Base-by-base conservation (phyloP, 1,140 invertebrate species). In the Lysiphlebus fabarum region DNA sequence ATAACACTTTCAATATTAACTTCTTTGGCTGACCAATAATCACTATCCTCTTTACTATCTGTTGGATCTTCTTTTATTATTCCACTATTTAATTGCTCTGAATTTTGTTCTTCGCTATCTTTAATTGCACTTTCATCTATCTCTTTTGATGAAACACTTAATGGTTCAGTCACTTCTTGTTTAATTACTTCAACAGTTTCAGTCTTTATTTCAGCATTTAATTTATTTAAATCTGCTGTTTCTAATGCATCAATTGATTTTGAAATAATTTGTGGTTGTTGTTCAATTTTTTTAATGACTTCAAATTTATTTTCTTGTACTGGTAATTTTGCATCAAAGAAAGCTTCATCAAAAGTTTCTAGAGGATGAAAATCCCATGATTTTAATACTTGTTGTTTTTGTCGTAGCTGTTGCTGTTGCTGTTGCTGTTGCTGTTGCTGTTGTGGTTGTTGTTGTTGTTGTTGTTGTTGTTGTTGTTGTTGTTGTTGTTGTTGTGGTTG, bases 1-100 rank as follows among this genome's bases (percentile, higher is more conserved):
- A 91, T 90, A 11, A 91, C 88, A 36, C 87, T 89, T 62, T 90
- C 88, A 57, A 90, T 88, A 65, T 87, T 88, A 1, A 90, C 82
- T 65, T 90, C 87, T 73, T 90, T 90, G 2, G 86, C 85, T 26
- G 86, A 86, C 88, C 87, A 90, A 67, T 84, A 86, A 69, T 90
- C 87, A 68, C 83, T 88, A 66, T 90, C 88, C 62, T 89, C 87
- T 65, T 87, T 87, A 57, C 78, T 82, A 53, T 82, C 80, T 0
- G 71, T 68, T n/a, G 71, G 70, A 62, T 82, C 79, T 34, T 82
- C 81, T 51, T 81, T 81, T 1, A 63, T 54, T 10, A 62, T 60
- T 7, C 73, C 70, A 5, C 73, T 63, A 11, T 67, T 66, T 0
- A 75, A 51, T 2, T 70, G 68, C 62, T 77, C 70, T 0, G 61